Evolutionary conservation across 2,888 invertebrate species (phyloP).

Genomic region (Panorpa germanica): DNA sequence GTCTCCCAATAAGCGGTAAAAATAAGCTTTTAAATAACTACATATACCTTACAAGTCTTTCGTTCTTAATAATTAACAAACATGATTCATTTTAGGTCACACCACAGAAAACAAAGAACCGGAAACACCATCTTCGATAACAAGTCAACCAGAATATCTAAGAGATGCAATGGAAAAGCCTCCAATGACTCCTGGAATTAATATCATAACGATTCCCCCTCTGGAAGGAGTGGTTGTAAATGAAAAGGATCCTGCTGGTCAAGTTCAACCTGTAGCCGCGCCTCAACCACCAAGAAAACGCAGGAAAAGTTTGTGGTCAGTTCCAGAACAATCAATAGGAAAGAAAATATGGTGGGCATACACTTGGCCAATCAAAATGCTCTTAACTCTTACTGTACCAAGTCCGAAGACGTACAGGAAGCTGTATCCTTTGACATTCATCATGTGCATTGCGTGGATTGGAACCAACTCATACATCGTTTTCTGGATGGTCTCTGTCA

Average conservation of each 20-base stretch:
- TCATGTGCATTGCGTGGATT: constrained; percentile 77
- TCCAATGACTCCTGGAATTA: constrained; percentile 13
- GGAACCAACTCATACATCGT: constrained; percentile 69
- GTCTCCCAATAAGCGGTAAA: too few species aligned
- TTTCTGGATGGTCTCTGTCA: constrained; percentile 80
- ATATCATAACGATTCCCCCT: not conserved
- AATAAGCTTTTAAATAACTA: too few species aligned
- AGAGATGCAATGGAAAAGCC: constrained; percentile 3
- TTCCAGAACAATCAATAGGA: constrained; percentile 19
- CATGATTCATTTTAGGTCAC: too few species aligned
- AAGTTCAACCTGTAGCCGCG: not conserved
- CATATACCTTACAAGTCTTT: too few species aligned
- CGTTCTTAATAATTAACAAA: too few species aligned
- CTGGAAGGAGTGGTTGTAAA: not conserved
- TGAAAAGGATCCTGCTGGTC: not conserved
- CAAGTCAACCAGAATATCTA: too few species aligned
- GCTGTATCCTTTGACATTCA: constrained; percentile 57
- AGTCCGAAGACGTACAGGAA: constrained; percentile 38
- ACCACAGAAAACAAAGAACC: too few species aligned
- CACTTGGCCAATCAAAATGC: constrained; percentile 48
- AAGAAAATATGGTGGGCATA: constrained; percentile 40
- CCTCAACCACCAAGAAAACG: constrained; percentile 1
- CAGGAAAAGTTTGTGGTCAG: constrained; percentile 24
- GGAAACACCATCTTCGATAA: too few species aligned
- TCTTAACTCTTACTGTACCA: constrained; percentile 50